Percentiles rank a stretch among this genome's conserved stretches.
Evolutionary conservation across 2,113 vertebrate genomes (phyloP).

Genomic region (Fukomys damarensis): DNA sequence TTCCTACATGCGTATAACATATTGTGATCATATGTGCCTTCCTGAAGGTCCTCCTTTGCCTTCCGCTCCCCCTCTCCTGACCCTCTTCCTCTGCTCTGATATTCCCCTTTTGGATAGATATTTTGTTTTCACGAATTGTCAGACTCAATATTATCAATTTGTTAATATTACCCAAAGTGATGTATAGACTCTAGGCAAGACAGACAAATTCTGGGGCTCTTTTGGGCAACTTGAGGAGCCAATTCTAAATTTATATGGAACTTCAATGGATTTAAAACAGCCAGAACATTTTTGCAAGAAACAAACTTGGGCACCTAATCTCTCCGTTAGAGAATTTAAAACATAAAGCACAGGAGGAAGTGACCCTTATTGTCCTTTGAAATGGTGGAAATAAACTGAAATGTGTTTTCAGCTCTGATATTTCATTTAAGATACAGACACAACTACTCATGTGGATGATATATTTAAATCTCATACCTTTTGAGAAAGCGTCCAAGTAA

Average conservation of each 20-base stretch:
- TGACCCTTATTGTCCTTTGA: not conserved
- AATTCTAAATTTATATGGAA: conserved; percentile 1
- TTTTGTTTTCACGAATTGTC: not conserved
- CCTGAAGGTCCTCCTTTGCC: not conserved
- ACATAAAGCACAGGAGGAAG: not conserved
- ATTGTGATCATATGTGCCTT: not conserved
- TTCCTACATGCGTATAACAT: not conserved
- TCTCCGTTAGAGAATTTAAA: not conserved
- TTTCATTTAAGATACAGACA: not conserved
- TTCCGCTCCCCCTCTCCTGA: not conserved
- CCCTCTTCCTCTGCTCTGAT: not conserved
- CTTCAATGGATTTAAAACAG: not conserved
- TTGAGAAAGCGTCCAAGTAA: not conserved
- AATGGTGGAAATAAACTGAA: not conserved
- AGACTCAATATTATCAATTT: conserved; percentile 7
- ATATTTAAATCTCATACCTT: not conserved
- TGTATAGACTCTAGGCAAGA: not conserved
- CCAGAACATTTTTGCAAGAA: conserved; percentile 10
- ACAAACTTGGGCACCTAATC: not conserved
- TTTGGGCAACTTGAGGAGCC: not conserved
- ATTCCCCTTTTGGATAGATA: not conserved
- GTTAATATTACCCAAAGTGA: not conserved
- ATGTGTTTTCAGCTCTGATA: not conserved
- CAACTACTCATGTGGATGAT: not conserved
- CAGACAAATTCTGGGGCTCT: not conserved